Conservation (phyloP, 2,888 invertebrate genomes). For the Drosophila eohydei region DNA sequence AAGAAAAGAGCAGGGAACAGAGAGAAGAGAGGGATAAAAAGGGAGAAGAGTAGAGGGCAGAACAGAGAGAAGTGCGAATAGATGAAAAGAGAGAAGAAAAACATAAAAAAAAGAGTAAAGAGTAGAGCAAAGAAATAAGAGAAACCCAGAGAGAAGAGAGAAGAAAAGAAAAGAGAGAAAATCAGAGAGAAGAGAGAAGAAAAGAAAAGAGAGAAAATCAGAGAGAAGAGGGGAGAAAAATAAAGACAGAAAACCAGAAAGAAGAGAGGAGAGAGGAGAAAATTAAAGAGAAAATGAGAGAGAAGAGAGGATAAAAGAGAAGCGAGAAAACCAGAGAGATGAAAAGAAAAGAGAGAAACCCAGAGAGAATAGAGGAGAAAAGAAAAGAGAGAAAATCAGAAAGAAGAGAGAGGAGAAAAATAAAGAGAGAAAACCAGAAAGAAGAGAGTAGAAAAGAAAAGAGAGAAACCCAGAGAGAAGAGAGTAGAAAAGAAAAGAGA, state of each 20-base stretch:
- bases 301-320: not conserved
- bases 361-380: not conserved
- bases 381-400: not conserved
- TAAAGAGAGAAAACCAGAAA: not conserved
- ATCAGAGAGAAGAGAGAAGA: not conserved
- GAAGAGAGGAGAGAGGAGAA: not conserved
- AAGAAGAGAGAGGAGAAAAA: not conserved
- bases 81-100: no score
- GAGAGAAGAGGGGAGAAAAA: not conserved
- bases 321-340: no score
- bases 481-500: no score
- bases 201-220: not conserved
- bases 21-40: not conserved
- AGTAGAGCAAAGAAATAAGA: not conserved
- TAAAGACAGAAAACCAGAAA: no score
- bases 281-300: not conserved
- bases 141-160: rapidly evolving
- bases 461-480: not conserved
- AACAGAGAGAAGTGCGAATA: no score
- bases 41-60: not conserved
- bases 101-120: not conserved
- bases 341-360: not conserved
- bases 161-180: not conserved
- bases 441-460: not conserved
- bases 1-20: no score